Evolutionary conservation across 2,888 invertebrate genomes (phyloP), one percentile per base, ranked within the genome.

Genomic region (Opisthograptis luteolata): DNA sequence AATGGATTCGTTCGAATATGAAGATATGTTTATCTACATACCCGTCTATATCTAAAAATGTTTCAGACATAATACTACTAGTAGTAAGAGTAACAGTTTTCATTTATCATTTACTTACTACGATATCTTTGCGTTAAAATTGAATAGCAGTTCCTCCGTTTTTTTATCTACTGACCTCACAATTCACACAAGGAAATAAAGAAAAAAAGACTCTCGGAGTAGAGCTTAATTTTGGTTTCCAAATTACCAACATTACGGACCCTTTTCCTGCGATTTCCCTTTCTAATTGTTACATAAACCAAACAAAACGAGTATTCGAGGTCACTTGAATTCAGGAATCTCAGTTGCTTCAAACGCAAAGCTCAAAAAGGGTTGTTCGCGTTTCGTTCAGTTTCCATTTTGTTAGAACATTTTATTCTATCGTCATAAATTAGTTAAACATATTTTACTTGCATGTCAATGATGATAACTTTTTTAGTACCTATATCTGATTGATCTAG

Each of bases 201-300:
- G 64, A 73, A 70, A 75, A 73, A 64, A 53, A 47, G 54, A 59
- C 63, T 61, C 60, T 62, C 64, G 55, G 51, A 66, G 60, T 56
- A 58, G 60, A 70, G 73, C 70, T 75, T 77, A 69, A 81, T 85
- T 84, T 77, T 69, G 76, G 75, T 70, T 72, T 59, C 66, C 64
- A 70, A 80, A 79, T 76, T 68, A 70, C 68, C 65, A 62, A 68
- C 73, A 78, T 81, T 79, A 77, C 65, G 62, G 63, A 58, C 65
- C 76, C 75, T 73, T 74, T 77, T 76, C 68, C 72, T 74, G 73
- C 64, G 70, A 73, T 77, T 76, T 65, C 70, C 70, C 69, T 75
- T 72, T 70, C 72, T 83, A 83, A 85, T 86, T 84, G 83, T 81
- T 77, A 78, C 76, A 81, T 84, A 81, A 84, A 82, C 76, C 78